Conservation (phyloP, 2,113 vertebrate genomes). For the Urocolius indicus region DNA sequence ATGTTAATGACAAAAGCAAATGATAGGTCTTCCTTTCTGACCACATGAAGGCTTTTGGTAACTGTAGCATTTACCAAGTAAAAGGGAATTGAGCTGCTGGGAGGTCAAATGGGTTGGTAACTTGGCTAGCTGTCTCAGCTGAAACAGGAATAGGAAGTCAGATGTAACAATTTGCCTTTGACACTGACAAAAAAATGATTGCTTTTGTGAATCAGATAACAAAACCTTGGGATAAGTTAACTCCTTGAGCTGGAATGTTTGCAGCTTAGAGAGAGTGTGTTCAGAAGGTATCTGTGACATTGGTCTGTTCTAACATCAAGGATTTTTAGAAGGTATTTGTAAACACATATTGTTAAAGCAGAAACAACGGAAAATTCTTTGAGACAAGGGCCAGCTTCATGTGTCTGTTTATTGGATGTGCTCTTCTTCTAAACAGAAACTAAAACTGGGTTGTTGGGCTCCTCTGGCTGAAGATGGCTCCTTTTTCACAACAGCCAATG, state of each 20-base stretch:
- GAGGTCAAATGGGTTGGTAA: background rate
- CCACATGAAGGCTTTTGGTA: background rate
- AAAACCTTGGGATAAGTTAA: constrained; percentile 11
- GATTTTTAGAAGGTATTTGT: background rate
- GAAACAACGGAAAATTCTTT: background rate
- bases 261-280: background rate
- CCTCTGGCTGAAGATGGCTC: background rate
- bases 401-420: background rate
- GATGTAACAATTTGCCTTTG: constrained; percentile 23
- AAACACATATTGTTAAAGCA: background rate
- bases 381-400: background rate
- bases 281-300: constrained; percentile 1
- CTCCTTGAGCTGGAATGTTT: constrained; percentile 1
- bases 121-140: background rate
- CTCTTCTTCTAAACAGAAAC: background rate
- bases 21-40: background rate
- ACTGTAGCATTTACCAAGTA: background rate
- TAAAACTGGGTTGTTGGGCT: rapidly evolving
- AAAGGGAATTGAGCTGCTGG: background rate
- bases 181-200: constrained; percentile 27
- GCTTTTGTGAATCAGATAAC: background rate
- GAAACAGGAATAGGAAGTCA: constrained; percentile 47
- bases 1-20: constrained; percentile 2
- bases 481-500: background rate
- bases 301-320: background rate